These are phyloP conservation scores for Drosophila borealis DNA, from an alignment of 2,888 invertebrate genomes.

Conservation along the genomic window DNA sequence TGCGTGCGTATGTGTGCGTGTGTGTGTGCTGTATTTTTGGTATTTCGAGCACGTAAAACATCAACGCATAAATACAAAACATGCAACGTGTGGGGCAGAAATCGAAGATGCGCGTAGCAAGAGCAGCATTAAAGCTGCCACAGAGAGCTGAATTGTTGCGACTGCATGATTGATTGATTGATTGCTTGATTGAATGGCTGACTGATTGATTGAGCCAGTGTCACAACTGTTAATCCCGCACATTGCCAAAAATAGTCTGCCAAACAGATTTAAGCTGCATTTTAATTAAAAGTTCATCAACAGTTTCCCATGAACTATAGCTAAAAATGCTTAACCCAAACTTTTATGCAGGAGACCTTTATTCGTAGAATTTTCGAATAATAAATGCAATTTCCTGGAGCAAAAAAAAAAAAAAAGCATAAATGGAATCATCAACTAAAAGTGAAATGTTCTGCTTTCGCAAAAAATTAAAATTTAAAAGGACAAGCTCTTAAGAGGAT, in stretches of 20 bases:
- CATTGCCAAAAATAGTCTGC: not conserved
- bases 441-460: not conserved
- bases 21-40: slow-evolving; percentile 40
- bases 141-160: slow-evolving; percentile 17
- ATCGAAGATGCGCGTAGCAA: slow-evolving; percentile 37
- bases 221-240: not conserved
- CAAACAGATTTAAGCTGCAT: not conserved
- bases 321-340: too few species aligned
- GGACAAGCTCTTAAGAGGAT: not conserved
- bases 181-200: slow-evolving; percentile 29
- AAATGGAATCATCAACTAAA: too few species aligned
- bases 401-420: too few species aligned
- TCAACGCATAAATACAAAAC: slow-evolving; percentile 76
- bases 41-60: slow-evolving; percentile 80
- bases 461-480: not conserved
- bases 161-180: slow-evolving; percentile 31
- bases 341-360: too few species aligned
- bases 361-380: too few species aligned
- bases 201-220: slow-evolving; percentile 24
- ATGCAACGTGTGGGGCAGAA: slow-evolving; percentile 47
- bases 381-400: too few species aligned
- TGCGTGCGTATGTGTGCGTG: slow-evolving; percentile 19
- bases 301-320: not conserved
- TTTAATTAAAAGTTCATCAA: slow-evolving; percentile 3
- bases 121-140: slow-evolving; percentile 49